Base-by-base conservation (phyloP, 2,888 invertebrate genomes). In the Macropis europaea region DNA sequence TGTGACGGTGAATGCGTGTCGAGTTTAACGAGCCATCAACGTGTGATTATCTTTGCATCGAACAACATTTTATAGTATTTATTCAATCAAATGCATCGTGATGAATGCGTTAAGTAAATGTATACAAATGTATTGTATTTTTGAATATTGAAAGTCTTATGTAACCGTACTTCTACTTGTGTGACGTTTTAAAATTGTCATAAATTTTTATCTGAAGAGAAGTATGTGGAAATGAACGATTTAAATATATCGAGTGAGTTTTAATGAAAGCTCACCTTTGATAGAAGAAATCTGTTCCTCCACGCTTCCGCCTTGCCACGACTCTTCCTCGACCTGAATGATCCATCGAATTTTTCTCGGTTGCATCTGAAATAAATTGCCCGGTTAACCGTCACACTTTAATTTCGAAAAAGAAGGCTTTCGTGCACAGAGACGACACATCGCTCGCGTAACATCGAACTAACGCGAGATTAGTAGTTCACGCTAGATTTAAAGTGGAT, bases 271-370 rank as follows among this genome's bases (percentile, higher is more conserved):
- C 91, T 91, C 88, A 92, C 92, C 91, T 90, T 92, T 92, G 62
- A 90, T 92, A 60, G 90, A 86, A 70, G 89, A 90, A 36, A 92
- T 90, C 84, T 92, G 92, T 38, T 90, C 88, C 82, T 92, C 92
- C 59, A 92, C 91, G 0, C 91, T 91, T 22, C 90, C 91, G 43
- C 85, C 83, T 3, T 86, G 89, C 86, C 6, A 89, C 22, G 92
- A 91, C 40, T 90, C 87, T 45, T 91, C 91, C 19, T 91, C 91
- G 50, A 92, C 85, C 72, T 92, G 90, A 62, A 92, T 91, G 42
- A 92, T 89, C 92, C 92, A 92, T 73, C 91, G 92, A 77, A 92
- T 88, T 81, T 89, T 91, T 60, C 91, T 90, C 50, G 88, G 89
- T 61, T 83, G 82, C 88, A 88, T 88, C 84, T 84, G 53, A 13